Evolutionary conservation across 2,797 vertebrate species (phyloP).

Genomic region (Alouatta caraya): DNA sequence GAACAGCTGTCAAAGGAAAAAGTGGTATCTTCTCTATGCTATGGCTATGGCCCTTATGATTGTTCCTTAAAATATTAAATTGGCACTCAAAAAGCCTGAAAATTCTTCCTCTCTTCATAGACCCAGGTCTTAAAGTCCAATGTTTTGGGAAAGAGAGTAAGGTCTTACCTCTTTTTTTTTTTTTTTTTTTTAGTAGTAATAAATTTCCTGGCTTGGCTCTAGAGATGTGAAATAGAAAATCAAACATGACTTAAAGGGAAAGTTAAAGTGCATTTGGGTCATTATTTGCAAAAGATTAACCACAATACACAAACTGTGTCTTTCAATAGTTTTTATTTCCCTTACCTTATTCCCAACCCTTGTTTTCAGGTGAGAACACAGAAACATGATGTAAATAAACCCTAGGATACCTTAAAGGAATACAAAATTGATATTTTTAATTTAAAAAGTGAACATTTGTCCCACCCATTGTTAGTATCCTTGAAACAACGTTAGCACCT

Average conservation of each 20-base stretch:
- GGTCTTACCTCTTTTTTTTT: background rate
- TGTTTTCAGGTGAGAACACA: background rate
- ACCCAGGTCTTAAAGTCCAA: background rate
- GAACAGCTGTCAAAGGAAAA: background rate
- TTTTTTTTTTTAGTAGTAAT: background rate
- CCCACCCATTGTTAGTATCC: background rate
- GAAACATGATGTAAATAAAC: background rate
- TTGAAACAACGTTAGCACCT: background rate
- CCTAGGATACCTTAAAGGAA: background rate
- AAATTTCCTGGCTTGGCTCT: background rate
- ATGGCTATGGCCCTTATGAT: background rate
- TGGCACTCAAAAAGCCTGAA: background rate
- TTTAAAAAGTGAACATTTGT: background rate
- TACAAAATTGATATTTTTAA: background rate
- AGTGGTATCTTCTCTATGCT: background rate
- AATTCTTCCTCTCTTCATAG: background rate
- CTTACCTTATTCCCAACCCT: background rate
- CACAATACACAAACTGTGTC: background rate
- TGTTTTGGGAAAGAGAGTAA: background rate
- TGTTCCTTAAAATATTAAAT: background rate
- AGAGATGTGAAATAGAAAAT: background rate
- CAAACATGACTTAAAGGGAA: background rate
- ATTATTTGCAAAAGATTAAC: slow-evolving; percentile 7
- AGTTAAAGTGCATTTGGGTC: slow-evolving; percentile 38
- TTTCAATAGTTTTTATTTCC: background rate